A percentile compares a stretch with the other conserved stretches of the same genome.
These are phyloP conservation scores for Dermolepida albohirtum DNA, from an alignment of 2,888 invertebrate genomes.

Conservation along the genomic window DNA sequence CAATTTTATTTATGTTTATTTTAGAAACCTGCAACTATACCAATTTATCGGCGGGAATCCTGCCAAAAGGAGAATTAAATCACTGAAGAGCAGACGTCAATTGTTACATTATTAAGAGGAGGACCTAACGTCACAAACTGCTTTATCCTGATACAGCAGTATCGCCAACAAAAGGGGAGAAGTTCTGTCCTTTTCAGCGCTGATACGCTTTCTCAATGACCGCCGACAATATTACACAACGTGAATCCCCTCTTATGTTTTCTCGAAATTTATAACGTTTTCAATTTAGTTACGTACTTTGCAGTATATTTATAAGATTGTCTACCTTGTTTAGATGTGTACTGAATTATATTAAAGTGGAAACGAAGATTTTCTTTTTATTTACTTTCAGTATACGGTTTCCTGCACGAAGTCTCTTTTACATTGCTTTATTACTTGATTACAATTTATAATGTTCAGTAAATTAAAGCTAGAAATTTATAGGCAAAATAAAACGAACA, in stretches of 20 bases:
- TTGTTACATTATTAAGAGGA: slow-evolving; percentile 48
- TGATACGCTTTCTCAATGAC: slow-evolving; percentile 27
- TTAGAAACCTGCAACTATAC: neutral
- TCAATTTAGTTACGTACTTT: slow-evolving; percentile 20
- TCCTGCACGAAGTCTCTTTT: too few species aligned
- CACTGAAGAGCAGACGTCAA: slow-evolving; percentile 45
- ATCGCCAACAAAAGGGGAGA: slow-evolving; percentile 35
- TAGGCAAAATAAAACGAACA: too few species aligned
- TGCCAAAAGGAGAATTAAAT: slow-evolving; percentile 44
- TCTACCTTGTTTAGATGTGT: too few species aligned
- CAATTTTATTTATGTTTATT: neutral
- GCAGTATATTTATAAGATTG: too few species aligned
- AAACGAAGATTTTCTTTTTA: too few species aligned
- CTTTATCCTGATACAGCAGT: slow-evolving; percentile 41
- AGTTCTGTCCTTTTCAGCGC: slow-evolving; percentile 17
- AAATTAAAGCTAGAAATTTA: too few species aligned
- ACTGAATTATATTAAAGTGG: too few species aligned
- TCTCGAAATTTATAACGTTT: slow-evolving; percentile 27
- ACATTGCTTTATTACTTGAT: too few species aligned
- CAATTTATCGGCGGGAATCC: slow-evolving; percentile 12
- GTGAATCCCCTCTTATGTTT: slow-evolving; percentile 15
- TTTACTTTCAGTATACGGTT: too few species aligned
- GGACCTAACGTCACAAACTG: slow-evolving; percentile 42
- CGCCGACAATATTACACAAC: slow-evolving; percentile 12
- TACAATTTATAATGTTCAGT: too few species aligned